Evolutionary conservation across 1,140 invertebrate species (phyloP).

Genomic region (Drosophila pandora): DNA sequence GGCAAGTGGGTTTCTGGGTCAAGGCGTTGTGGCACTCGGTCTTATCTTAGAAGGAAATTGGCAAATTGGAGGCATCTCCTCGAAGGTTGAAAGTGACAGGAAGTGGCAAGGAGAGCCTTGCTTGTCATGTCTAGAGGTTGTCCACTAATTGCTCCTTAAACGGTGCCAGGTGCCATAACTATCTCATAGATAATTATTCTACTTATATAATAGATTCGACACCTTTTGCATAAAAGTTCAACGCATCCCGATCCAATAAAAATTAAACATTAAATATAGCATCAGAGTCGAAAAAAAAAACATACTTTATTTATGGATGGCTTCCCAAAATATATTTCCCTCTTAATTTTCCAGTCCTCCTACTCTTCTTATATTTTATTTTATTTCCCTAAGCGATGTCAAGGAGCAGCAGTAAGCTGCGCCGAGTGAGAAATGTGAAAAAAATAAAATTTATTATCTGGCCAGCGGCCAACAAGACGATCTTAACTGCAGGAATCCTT

Average conservation of each 20-base stretch:
- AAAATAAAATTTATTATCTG: conserved; percentile 69
- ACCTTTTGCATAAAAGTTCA: conserved; percentile 21
- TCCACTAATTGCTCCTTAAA: conserved; percentile 4
- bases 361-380: conserved; percentile 4
- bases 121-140: conserved; percentile 13
- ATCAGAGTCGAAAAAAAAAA: background rate
- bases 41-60: conserved; percentile 12
- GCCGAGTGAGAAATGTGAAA: conserved; percentile 36
- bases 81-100: conserved; percentile 20
- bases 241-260: conserved; percentile 7
- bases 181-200: no score
- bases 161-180: background rate
- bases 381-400: conserved; percentile 3
- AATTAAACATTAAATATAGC: conserved; percentile 23
- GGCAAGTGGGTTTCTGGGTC: conserved; percentile 71
- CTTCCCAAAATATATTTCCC: conserved; percentile 34
- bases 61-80: conserved; percentile 8
- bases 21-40: conserved; percentile 53
- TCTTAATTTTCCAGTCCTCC: conserved; percentile 3
- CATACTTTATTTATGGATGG: conserved; percentile 25
- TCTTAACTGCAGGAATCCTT: conserved; percentile 76
- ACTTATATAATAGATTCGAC: background rate
- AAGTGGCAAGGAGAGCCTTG: conserved; percentile 23
- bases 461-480: conserved; percentile 48
- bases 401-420: conserved; percentile 42